Base-by-base conservation (phyloP, 2,113 vertebrate species). In the Trematomus loennbergii region DNA sequence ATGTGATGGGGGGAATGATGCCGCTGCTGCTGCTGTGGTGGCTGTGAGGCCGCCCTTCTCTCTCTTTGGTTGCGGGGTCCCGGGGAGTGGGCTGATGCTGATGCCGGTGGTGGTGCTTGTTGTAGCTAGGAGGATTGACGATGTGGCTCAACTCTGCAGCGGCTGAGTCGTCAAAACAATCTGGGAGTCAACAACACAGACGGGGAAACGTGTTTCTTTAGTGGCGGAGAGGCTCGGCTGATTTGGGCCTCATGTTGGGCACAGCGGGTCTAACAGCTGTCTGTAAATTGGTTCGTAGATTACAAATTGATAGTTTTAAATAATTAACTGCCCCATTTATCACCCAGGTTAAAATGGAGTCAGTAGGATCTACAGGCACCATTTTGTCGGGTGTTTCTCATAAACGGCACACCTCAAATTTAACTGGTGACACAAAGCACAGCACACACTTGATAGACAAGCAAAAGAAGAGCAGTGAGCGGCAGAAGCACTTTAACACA, bases 141-240 rank as follows among this genome's bases (percentile, higher is more conserved):
- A 94, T 94, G 96, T 97, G 93, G 95, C 96, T 97, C 94, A 96
- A 95, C 94, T 98, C 97, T 94, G 96, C 96, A 89, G 96, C 97
- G 91, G 94, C 96, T 95, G 97, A 97, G 97, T 96, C 95, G 97
- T 99, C 98, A 98, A 99, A 97, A 97, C 97, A 96, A 98, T 99
- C 98, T 99, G 98, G 96, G 97, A 98, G 97, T 97, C 97, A 97
- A 99, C 97, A 97, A 94, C 97, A 95, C 93, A 96, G 87, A 93
- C 65, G 89, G 89, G 91, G 96, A 97, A 83, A 98, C 94, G 96
- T 93, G 96, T 95, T 87, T 88, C 91, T 95, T 95, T 92, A 89
- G 82, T 89, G 86, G 70, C 75, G 55, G 80, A 69, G 67, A 59
- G 80, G 73, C 66, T 81, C 68, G 49, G 68, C 48, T 16, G 50